phyloP scores from a whole-genome alignment of 2,113 vertebrate species.

The Malurus alboscapulatus region DNA sequence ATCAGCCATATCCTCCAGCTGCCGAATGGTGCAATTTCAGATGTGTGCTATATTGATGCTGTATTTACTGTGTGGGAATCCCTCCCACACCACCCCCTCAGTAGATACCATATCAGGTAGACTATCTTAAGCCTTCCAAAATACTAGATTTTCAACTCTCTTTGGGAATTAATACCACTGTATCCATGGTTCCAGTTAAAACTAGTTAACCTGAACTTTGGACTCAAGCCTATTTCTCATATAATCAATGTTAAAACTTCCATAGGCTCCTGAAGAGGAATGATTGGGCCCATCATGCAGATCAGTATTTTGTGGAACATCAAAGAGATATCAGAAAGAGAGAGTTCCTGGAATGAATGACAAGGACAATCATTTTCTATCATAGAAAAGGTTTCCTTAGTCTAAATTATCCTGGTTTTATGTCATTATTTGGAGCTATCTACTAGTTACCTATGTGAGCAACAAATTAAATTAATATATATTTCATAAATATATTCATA shows the following conservation, averaged over 20 bases:
- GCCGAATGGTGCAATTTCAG: neutral
- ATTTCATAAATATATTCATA: neutral
- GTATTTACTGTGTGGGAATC: neutral
- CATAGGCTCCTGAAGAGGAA: neutral
- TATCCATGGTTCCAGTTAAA: neutral
- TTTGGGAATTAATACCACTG: neutral
- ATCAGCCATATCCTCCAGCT: neutral
- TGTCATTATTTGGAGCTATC: neutral
- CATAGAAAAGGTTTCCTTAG: neutral
- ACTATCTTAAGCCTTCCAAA: neutral
- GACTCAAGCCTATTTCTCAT: neutral
- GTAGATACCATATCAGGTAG: neutral
- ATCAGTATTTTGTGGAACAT: neutral
- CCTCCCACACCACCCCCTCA: neutral
- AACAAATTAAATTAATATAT: neutral
- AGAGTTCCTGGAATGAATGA: neutral
- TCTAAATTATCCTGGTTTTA: neutral
- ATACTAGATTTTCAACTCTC: neutral
- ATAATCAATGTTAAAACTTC: neutral
- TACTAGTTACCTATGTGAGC: neutral
- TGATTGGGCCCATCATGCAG: neutral
- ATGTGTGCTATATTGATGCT: neutral
- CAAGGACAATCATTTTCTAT: neutral
- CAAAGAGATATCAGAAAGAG: neutral
- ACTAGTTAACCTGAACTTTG: neutral